Conservation (phyloP, 23 tunicate genomes). For the Oikopleura dioica region DNA sequence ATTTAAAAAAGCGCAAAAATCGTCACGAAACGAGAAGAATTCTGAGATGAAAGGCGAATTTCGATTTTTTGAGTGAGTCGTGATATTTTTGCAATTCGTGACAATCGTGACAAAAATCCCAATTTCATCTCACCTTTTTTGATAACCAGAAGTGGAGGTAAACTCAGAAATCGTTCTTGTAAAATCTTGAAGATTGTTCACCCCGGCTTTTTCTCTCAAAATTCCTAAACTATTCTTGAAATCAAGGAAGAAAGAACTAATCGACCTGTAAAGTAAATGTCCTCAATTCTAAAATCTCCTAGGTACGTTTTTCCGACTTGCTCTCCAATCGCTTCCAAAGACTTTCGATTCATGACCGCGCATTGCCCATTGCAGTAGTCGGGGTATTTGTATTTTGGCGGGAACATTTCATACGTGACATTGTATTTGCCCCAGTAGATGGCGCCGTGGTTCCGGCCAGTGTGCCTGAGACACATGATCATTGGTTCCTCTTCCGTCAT, state of each 20-base stretch:
- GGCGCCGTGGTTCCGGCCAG: conserved; percentile 2
- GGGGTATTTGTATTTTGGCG: neutral
- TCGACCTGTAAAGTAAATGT: neutral
- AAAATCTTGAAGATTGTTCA: neutral
- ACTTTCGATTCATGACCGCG: conserved; percentile 9
- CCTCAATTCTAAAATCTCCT: neutral
- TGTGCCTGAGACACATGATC: neutral
- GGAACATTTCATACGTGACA: neutral
- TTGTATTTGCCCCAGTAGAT: conserved; percentile 5
- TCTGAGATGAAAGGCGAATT: no score
- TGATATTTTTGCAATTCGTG: no score
- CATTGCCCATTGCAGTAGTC: conserved; percentile 11
- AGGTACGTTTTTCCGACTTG: neutral
- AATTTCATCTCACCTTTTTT: no score
- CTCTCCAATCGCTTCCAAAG: neutral
- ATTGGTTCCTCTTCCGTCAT: neutral
- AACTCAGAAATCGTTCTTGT: neutral
- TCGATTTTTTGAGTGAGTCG: no score
- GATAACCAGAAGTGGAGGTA: no score
- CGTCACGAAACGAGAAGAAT: no score
- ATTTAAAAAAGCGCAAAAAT: no score
- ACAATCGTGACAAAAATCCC: no score
- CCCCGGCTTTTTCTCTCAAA: neutral
- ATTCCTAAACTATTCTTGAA: no score
- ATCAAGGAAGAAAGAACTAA: no score